phyloP scores from a whole-genome alignment of 2,113 vertebrate genomes.

The Microcebus murinus region DNA sequence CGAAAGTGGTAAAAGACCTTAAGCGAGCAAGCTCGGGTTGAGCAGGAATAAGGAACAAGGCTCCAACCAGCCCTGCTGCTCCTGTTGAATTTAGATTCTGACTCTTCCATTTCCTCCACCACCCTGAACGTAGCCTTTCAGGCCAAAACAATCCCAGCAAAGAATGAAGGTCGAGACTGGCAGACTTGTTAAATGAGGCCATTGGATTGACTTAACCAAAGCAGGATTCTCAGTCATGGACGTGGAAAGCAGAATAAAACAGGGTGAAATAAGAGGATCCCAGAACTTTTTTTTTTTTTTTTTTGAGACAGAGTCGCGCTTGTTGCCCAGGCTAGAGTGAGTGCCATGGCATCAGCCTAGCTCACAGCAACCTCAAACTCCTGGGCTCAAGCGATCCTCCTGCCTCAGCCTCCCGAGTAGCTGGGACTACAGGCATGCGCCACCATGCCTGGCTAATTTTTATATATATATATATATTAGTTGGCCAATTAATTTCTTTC shows the following conservation, averaged over 20 bases:
- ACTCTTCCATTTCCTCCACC: not conserved
- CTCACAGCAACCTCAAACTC: too few relatives aligned
- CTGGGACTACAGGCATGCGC: too few relatives aligned
- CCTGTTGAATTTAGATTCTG: constrained; percentile 6
- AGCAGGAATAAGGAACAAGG: not conserved
- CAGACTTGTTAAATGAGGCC: not conserved
- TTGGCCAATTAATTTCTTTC: too few relatives aligned
- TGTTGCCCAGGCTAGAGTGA: too few relatives aligned
- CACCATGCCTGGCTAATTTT: too few relatives aligned
- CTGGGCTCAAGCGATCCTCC: too few relatives aligned
- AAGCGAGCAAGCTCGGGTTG: not conserved
- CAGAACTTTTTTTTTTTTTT: not conserved
- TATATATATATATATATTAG: too few relatives aligned
- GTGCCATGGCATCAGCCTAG: too few relatives aligned
- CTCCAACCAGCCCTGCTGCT: not conserved
- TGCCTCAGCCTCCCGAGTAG: too few relatives aligned
- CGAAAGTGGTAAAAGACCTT: not conserved
- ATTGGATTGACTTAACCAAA: not conserved
- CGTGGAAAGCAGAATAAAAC: not conserved
- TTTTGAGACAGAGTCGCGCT: too few relatives aligned
- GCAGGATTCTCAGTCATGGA: not conserved
- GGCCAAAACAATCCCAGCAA: not conserved
- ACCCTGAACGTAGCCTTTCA: not conserved
- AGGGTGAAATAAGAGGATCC: not conserved
- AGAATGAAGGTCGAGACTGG: not conserved